Evolutionary conservation across 2,888 invertebrate genomes (phyloP), one percentile per base, ranked within the genome.

Genomic region (Carterocephalus palaemon): DNA sequence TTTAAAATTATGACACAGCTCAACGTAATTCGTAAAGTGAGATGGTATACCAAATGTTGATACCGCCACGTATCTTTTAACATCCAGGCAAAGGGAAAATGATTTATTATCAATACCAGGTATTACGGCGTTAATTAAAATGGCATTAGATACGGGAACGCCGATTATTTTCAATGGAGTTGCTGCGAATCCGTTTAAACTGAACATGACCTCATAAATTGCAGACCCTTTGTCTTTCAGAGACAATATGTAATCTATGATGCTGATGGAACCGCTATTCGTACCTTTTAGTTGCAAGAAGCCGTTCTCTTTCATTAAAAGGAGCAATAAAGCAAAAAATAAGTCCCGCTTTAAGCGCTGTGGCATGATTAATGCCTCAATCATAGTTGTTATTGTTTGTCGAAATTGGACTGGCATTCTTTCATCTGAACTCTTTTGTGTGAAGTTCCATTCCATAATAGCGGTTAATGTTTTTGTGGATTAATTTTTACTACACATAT

Each of bases 281-380:
- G 12, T 33, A 33, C 34, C 13, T 26, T 42, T 42, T 28, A 42
- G 9, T 5, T 19, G 33, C 19, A 31, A 32, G 19, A 75, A 74
- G 58, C 63, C 56, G 56, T 66, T 70, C 60, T 74, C 68, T 46
- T 62, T 66, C 60, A 70, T 66, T 47, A 69, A 53, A 57, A 62
- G 59, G 49, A 72, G 61, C 31, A 71, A 55, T 48, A 68, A 52
- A 48, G 67, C 60, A 36, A 69, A 64, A 55, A 73, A 62, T 52
- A 75, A 56, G 52, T 71, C 70, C 34, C 60, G 62, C 54, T 65
- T 68, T 51, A 71, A 63, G 56, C 59, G 59, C 54, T 63, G 59
- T n/a, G 68, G 66, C 53, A 66, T 70, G 59, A 72, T 70, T 65
- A 70, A 64, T 53, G 59, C 56, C 48, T 65, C 59, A 49, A 72